A percentile compares a stretch with the other conserved stretches of the same genome.
phyloP scores from a whole-genome alignment of 2,797 vertebrate species.

The Sparus aurata region DNA sequence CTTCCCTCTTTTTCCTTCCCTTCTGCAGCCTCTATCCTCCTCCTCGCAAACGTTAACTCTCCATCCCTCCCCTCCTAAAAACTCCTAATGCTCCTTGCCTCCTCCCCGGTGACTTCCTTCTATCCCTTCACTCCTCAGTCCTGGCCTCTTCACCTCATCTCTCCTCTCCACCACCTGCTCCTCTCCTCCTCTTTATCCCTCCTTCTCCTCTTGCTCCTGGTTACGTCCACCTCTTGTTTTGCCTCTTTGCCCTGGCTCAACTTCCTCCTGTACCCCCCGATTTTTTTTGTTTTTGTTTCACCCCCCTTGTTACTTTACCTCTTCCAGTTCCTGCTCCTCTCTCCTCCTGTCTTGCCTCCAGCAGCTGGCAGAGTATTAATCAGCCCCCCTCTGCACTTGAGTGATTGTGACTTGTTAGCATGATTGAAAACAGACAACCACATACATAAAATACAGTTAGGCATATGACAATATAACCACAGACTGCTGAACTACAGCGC shows the following conservation, averaged over 20 bases:
- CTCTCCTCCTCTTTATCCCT: conserved; percentile 54
- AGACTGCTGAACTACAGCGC: conserved; percentile 32
- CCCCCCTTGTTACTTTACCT: conserved; percentile 63
- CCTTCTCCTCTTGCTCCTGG: conserved; percentile 55
- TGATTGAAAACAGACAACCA: conserved; percentile 87
- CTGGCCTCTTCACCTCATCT: conserved; percentile 71
- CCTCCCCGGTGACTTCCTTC: conserved; percentile 58
- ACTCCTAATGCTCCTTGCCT: conserved; percentile 58
- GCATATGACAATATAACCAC: conserved; percentile 31
- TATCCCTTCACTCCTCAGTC: conserved; percentile 51
- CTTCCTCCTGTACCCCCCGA: conserved; percentile 40
- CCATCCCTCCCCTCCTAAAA: conserved; percentile 58
- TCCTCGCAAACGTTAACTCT: conserved; percentile 15
- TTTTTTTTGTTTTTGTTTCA: conserved; percentile 29
- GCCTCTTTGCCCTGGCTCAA: conserved; percentile 42
- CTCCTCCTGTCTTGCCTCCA: conserved; percentile 89
- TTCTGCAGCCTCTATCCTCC: conserved; percentile 18
- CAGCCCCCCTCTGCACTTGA: conserved; percentile 91
- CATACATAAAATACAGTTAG: conserved; percentile 45
- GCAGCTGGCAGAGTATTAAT: conserved; percentile 95
- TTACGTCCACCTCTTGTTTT: conserved; percentile 50
- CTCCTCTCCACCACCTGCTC: conserved; percentile 73
- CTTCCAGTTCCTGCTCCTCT: conserved; percentile 76
- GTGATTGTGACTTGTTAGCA: conserved; percentile 92
- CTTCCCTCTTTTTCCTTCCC: conserved; percentile 24